phyloP scores from a whole-genome alignment of 2,888 invertebrate species.

The Tetropium fuscum region DNA sequence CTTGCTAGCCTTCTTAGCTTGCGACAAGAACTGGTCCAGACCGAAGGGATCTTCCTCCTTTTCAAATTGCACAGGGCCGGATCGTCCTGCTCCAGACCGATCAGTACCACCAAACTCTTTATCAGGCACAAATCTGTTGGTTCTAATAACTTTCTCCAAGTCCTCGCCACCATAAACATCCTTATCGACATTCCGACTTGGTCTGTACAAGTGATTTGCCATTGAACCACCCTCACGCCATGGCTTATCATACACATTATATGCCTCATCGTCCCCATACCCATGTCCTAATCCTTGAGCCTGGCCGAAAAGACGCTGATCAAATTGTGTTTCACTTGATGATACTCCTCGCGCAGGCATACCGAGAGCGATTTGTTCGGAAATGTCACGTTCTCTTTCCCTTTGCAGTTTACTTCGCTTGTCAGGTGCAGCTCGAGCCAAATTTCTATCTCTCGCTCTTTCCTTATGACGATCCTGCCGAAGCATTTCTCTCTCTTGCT shows the following conservation, averaged over 20 bases:
- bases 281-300: conserved; percentile 89
- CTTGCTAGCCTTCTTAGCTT: conserved; percentile 88
- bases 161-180: conserved; percentile 94
- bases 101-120: conserved; percentile 97
- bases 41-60: conserved; percentile 96
- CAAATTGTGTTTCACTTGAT: conserved; percentile 88
- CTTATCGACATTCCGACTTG: conserved; percentile 87
- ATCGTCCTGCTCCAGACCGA: conserved; percentile 74
- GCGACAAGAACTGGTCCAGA: conserved; percentile 97
- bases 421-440: conserved; percentile 94
- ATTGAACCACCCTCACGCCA: conserved; percentile 93
- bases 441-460: conserved; percentile 91
- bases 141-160: conserved; percentile 88
- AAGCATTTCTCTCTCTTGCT: conserved; percentile 85
- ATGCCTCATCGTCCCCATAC: conserved; percentile 96
- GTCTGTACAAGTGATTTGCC: conserved; percentile 91
- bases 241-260: conserved; percentile 98
- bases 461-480: conserved; percentile 92
- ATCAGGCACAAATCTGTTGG: conserved; percentile 95
- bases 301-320: conserved; percentile 96
- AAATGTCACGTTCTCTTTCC: conserved; percentile 96
- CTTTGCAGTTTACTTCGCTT: conserved; percentile 90
- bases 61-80: conserved; percentile 97
- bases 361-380: conserved; percentile 98
- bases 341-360: conserved; percentile 80